Evolutionary conservation across 2,888 invertebrate genomes (phyloP).

Genomic region (Muschampia plurimacula): DNA sequence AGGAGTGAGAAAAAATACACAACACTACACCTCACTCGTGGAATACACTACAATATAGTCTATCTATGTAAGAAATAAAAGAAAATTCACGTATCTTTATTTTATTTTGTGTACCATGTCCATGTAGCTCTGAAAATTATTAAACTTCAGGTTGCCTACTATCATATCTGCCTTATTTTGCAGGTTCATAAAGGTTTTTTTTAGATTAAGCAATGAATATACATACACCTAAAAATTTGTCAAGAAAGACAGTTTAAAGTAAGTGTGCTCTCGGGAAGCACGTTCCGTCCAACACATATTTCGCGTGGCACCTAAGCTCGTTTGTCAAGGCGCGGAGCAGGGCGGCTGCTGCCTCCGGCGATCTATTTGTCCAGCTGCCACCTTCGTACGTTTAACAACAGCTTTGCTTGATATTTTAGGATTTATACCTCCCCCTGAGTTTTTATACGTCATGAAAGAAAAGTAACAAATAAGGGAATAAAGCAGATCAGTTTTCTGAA

Average conservation of each 20-base stretch:
- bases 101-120: too few relatives aligned
- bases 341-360: slow-evolving; percentile 59
- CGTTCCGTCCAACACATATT: slow-evolving; percentile 33
- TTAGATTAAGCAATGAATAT: neutral
- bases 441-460: neutral
- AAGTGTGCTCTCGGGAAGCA: slow-evolving; percentile 22
- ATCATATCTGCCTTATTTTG: neutral
- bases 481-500: neutral
- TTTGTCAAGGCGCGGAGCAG: slow-evolving; percentile 41
- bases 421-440: slow-evolving; percentile 40
- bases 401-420: slow-evolving; percentile 73
- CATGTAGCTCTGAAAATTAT: too few relatives aligned
- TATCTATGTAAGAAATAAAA: too few relatives aligned
- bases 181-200: neutral
- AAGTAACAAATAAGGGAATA: neutral
- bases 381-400: slow-evolving; percentile 77
- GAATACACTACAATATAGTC: too few relatives aligned
- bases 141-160: neutral
- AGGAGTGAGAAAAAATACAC: too few relatives aligned
- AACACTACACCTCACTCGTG: too few relatives aligned
- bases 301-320: slow-evolving; percentile 33
- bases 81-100: too few relatives aligned
- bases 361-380: slow-evolving; percentile 81
- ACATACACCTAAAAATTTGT: neutral
- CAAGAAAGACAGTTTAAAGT: slow-evolving; percentile 14